phyloP scores from a whole-genome alignment of 2,888 invertebrate species.

The Folsomia candida region DNA sequence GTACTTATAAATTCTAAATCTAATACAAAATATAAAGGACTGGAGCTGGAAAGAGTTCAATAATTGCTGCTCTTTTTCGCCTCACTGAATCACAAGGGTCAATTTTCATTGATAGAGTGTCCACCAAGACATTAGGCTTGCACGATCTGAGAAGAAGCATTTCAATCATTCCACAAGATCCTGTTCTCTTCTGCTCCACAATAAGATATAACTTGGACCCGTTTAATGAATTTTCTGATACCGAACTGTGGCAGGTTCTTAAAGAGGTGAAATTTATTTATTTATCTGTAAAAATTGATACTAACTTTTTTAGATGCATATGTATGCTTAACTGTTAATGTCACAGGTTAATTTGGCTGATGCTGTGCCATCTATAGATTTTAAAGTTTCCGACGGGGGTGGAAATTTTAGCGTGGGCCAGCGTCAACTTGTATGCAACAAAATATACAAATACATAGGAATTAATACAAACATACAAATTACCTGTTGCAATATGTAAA shows the following conservation, averaged over 20 bases:
- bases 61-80: conserved; percentile 82
- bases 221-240: conserved; percentile 74
- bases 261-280: conserved; percentile 66
- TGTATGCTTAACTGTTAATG: not conserved
- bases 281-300: too few relatives aligned
- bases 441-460: too few relatives aligned
- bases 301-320: too few relatives aligned
- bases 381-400: conserved; percentile 36
- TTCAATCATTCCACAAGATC: conserved; percentile 91
- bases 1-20: not conserved
- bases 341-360: conserved; percentile 35
- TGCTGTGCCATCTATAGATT: conserved; percentile 34
- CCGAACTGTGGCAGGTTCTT: conserved; percentile 77
- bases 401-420: conserved; percentile 45
- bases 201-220: conserved; percentile 90
- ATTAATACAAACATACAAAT: too few relatives aligned
- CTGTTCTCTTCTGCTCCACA: conserved; percentile 81
- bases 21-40: too few relatives aligned
- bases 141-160: conserved; percentile 74
- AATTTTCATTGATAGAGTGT: conserved; percentile 79
- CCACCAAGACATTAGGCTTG: conserved; percentile 56
- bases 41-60: conserved; percentile 81
- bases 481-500: too few relatives aligned
- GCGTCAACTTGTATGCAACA: conserved; percentile 42
- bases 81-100: conserved; percentile 82